Base-by-base conservation (phyloP, 2,113 vertebrate species). In the Zapornia atra region DNA sequence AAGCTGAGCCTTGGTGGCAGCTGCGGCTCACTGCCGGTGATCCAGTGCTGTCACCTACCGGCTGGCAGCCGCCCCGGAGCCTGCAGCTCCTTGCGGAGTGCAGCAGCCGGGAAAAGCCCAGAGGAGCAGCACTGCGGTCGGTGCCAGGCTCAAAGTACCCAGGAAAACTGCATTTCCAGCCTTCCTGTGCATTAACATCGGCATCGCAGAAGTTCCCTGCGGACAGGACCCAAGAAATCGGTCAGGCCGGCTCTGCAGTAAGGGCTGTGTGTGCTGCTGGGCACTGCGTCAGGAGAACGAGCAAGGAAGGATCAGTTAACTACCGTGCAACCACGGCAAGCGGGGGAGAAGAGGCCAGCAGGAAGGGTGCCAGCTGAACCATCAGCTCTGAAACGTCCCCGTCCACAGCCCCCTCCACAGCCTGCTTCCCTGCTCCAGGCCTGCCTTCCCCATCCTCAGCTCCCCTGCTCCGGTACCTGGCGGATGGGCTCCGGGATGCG, bases 401-500 rank as follows among this genome's bases (percentile, higher is more conserved):
- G 1, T 1, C 12, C 50, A 13, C 61, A 31, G 57, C 26, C 81
- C 54, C 63, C 44, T 36, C 40, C 10, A 0, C 15, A 2, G 46
- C 40, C 72, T 12, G 25, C 33, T 8, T 6, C 48, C 54, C 63
- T 36, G 4, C 28, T 34, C 33, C 71, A 34, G 34, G 36, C 34
- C 38, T 26, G 10, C 26, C 18, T 11, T 14, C 48, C 28, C 53
- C 79, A 17, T 29, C 63, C 76, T 34, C 17, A 26, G 36, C 40
- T 36, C 9, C 60, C n/a, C 33, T 1, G 24, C 14, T 7, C 18
- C 10, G n/a, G 11, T 96, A 99, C 99, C 99, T 99, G 99, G 63
- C 99, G 98, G 98, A 99, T 99, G 48, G 99, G 99, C 98, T 99
- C 99, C 0, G 99, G 99, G 72, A 99, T 76, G 19, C 99, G 98